Evolutionary conservation across 37 sponge, comb jelly and placozoan genomes (phyloP), one percentile per base, ranked within the genome.

Genomic region (Halichondria panicea): DNA sequence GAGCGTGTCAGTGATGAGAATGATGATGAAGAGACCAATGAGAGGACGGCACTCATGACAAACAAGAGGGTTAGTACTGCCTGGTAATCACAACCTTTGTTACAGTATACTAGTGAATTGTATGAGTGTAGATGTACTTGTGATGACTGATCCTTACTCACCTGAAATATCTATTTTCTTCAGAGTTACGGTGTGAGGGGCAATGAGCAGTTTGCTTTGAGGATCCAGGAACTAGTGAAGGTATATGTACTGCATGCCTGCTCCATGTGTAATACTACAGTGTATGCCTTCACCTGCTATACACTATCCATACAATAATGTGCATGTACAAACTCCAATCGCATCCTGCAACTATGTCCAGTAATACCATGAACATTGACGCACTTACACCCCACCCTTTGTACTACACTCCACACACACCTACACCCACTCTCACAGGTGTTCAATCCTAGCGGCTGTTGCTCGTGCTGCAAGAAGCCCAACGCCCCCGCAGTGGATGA

Each of bases 401-500:
- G 30, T 19, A 19, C 24, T 28, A 34, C 64, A 63, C 64, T 33
- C n/a, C 65, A 63, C 63, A 39, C 4, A 15, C 37, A 9, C 56
- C 12, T 36, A 63, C 35, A n/a, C n/a, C 19, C 43, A 3, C 43
- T 27, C 39, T 33, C 45, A 68, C 44, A 79, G 80, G 32, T 70
- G 32, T 82, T 82, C 66, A 13, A 25, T 3, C 27, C 65, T 32
- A 27, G 63, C 11, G 25, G 55, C 61, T 76, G 62, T 24, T 62
- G n/a, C n/a, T n/a, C n/a, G n/a, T n/a, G 76, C 34, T 22, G 58
- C 1, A 33, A 34, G 24, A 40, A 24, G 21, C 30, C 22, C 35
- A 28, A 53, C 41, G 60, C 59, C 22, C 39, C 70, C 34, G 92
- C 92, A 46, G 92, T 91, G 56, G 72, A 83, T 63, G 63, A 63